Evolutionary conservation across 2,797 vertebrate species (phyloP).

Genomic region (Acropternis orthonyx): DNA sequence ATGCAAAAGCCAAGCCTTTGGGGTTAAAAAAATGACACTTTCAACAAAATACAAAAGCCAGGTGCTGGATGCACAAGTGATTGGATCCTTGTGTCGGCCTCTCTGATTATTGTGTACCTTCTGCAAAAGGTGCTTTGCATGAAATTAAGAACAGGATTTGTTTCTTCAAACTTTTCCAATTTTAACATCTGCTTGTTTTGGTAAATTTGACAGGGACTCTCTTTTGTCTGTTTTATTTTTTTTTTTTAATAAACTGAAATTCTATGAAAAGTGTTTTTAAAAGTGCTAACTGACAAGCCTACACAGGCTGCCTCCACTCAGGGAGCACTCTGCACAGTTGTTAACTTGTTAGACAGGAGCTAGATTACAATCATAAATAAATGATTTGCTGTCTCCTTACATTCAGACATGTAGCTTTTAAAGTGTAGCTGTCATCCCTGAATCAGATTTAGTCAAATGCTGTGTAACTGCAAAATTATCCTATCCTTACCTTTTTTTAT

Average conservation of each 20-base stretch:
- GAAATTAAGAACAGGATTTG: constrained; percentile 1
- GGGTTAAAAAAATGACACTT: background rate
- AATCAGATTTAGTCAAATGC: constrained; percentile 84
- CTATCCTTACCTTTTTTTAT: constrained; percentile 81
- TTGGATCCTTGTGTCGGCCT: fast-evolving
- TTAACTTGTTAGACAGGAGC: constrained; percentile 82
- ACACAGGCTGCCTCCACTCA: constrained; percentile 62
- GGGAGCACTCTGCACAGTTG: constrained; percentile 68
- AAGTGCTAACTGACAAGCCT: constrained; percentile 73
- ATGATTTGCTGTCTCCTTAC: constrained; percentile 83
- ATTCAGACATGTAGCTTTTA: constrained; percentile 81
- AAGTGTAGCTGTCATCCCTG: constrained; percentile 81
- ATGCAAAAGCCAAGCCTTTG: background rate
- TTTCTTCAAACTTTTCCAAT: constrained; percentile 44
- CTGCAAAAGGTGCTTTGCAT: background rate
- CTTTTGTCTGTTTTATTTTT: constrained; percentile 64
- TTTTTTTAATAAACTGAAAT: background rate
- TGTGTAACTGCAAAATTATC: constrained; percentile 83
- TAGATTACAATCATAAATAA: constrained; percentile 86
- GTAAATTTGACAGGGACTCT: constrained; percentile 68
- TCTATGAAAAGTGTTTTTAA: constrained; percentile 68
- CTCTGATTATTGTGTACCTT: background rate
- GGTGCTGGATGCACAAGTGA: background rate
- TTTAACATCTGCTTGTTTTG: constrained; percentile 62
- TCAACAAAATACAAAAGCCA: background rate